These are phyloP conservation scores for Clitarchus hookeri DNA, from an alignment of 2,888 invertebrate species.

Conservation along the genomic window DNA sequence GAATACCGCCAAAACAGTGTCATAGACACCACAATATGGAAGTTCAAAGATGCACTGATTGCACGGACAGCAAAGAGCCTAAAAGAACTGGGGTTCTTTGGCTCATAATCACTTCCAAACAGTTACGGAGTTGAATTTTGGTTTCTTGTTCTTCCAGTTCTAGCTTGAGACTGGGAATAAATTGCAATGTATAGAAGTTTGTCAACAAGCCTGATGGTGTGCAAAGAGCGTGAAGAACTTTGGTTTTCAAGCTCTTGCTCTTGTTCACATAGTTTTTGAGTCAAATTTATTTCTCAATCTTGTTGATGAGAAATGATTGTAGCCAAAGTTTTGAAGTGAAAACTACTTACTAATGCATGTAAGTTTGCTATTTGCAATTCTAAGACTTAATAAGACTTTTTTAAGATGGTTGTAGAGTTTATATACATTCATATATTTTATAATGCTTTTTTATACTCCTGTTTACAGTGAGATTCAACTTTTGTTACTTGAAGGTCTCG, in stretches of 20 bases:
- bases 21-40: constrained; percentile 86
- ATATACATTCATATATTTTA: neutral
- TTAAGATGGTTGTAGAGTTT: neutral
- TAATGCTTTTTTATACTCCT: neutral
- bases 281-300: neutral
- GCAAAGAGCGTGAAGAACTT: no score
- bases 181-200: no score
- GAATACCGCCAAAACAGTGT: constrained; percentile 81
- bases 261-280: neutral
- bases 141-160: neutral
- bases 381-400: neutral
- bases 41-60: constrained; percentile 78
- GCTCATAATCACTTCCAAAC: constrained; percentile 5
- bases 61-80: constrained; percentile 71
- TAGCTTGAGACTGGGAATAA: no score
- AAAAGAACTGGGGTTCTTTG: constrained; percentile 72
- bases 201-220: no score
- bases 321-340: neutral
- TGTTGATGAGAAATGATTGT: neutral
- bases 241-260: no score
- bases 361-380: neutral
- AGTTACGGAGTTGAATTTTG: neutral
- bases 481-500: neutral
- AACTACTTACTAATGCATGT: neutral
- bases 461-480: neutral